Conservation (phyloP, 2,113 vertebrate species). For the Macroglossus sobrinus region DNA sequence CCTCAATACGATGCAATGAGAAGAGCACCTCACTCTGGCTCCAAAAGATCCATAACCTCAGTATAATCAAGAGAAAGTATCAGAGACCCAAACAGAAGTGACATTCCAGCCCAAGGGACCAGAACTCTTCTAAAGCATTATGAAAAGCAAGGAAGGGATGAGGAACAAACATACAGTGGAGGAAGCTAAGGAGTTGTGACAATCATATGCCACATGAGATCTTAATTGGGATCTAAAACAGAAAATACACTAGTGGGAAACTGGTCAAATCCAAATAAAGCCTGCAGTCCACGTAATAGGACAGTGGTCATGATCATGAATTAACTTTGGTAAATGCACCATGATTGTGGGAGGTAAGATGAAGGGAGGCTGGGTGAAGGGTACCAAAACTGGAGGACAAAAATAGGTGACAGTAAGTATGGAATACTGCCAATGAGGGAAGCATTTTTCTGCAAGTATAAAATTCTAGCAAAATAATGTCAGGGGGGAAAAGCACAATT, state of each 20-base stretch:
- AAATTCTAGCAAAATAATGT: neutral
- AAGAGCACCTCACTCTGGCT: neutral
- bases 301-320: neutral
- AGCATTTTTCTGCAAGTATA: neutral
- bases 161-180: neutral
- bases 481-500: neutral
- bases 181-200: neutral
- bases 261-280: neutral
- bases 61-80: neutral
- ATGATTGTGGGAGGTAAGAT: rapidly evolving
- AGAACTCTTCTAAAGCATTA: neutral
- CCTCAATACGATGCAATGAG: neutral
- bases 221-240: neutral
- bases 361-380: neutral
- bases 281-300: neutral
- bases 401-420: neutral
- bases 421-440: neutral
- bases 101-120: neutral
- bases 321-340: neutral
- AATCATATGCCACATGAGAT: neutral
- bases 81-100: neutral
- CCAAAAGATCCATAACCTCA: neutral
- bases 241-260: neutral
- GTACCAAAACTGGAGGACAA: neutral
- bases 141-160: neutral